Evolutionary conservation across 2,113 vertebrate species (phyloP).

Genomic region (Salvelinus alpinus): DNA sequence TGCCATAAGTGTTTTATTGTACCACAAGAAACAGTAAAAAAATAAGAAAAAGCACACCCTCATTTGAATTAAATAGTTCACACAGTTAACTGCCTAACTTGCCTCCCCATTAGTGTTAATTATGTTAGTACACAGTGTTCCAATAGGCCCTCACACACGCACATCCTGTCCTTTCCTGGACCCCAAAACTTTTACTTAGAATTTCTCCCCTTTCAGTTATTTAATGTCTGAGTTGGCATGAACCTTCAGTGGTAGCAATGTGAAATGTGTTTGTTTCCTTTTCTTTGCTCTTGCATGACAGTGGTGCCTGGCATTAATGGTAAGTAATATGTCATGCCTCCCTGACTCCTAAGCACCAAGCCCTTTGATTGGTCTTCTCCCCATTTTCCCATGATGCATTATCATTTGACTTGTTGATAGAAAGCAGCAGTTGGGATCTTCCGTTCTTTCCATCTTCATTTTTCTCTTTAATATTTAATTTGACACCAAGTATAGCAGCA

Average conservation of each 20-base stretch:
- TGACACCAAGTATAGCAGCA: background rate
- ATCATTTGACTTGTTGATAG: background rate
- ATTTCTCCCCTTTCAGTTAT: conserved; percentile 3
- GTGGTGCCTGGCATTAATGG: conserved; percentile 59
- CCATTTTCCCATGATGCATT: background rate
- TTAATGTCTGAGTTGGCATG: conserved; percentile 11
- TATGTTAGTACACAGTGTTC: background rate
- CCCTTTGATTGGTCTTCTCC: background rate
- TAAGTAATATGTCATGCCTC: conserved; percentile 54
- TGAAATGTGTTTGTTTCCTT: conserved; percentile 32
- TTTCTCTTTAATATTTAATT: background rate
- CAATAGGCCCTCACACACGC: conserved; percentile 4
- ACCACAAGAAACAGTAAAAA: conserved; percentile 56
- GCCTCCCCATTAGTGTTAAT: conserved; percentile 37
- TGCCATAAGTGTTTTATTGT: conserved; percentile 73
- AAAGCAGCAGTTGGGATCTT: background rate
- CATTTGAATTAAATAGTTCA: conserved; percentile 40
- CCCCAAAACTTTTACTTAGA: background rate
- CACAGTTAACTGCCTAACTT: conserved; percentile 52
- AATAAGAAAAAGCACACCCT: conserved; percentile 8
- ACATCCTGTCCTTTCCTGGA: background rate
- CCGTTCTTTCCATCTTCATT: background rate
- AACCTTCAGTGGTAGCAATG: conserved; percentile 13
- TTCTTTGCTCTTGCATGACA: conserved; percentile 51
- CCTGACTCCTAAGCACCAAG: background rate